Conservation (phyloP, 2,113 vertebrate species). For the Amphilophus citrinellus region DNA sequence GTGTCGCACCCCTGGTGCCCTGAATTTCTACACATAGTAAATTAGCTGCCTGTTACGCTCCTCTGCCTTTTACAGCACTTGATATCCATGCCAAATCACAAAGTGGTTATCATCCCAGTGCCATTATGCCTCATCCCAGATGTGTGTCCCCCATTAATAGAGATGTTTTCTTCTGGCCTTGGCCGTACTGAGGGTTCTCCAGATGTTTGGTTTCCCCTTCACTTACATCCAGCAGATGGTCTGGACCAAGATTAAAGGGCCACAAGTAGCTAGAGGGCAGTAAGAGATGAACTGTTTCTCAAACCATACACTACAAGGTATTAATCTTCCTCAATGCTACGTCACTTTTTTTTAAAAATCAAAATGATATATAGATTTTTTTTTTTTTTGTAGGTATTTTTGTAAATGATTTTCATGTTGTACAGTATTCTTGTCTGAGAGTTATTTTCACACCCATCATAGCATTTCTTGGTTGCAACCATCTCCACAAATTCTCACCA, state of each 20-base stretch:
- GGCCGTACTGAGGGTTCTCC: constrained; percentile 56
- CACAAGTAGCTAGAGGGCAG: constrained; percentile 51
- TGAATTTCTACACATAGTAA: constrained; percentile 24
- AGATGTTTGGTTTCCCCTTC: constrained; percentile 74
- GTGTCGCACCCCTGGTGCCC: not conserved
- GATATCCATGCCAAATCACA: constrained; percentile 46
- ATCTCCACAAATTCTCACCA: constrained; percentile 38
- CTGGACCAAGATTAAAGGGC: constrained; percentile 66
- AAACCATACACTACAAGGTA: constrained; percentile 30
- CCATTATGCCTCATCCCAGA: constrained; percentile 53
- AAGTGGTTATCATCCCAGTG: constrained; percentile 57
- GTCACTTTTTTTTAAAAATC: constrained; percentile 26
- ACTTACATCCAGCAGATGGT: constrained; percentile 66
- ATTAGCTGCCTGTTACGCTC: constrained; percentile 41
- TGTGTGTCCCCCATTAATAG: constrained; percentile 63
- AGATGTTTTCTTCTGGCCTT: constrained; percentile 53
- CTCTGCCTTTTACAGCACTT: constrained; percentile 30
- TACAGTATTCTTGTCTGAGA: not conserved
- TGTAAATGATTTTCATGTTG: constrained; percentile 1
- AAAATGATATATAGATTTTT: not conserved
- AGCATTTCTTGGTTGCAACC: constrained; percentile 30
- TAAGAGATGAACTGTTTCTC: constrained; percentile 55
- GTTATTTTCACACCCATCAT: constrained; percentile 33
- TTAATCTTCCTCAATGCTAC: constrained; percentile 28
- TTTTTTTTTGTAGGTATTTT: not conserved